Percentiles rank a stretch among this genome's conserved stretches.
Conservation (phyloP, 2,888 invertebrate genomes). For the Pammene fasciana region DNA sequence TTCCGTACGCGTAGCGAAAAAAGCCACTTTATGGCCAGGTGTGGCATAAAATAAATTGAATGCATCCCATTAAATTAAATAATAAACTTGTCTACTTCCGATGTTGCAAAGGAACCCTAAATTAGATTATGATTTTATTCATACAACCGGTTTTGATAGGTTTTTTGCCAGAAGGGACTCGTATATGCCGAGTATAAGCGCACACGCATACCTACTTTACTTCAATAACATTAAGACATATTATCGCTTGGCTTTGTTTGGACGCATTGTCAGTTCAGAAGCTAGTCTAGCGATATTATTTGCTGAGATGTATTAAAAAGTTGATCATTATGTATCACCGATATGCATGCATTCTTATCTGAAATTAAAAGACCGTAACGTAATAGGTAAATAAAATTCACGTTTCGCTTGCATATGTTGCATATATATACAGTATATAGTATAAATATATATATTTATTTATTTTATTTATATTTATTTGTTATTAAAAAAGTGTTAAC, state of each 20-base stretch:
- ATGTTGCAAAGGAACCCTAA: neutral
- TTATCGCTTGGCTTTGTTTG: neutral
- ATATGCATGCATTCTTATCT: slow-evolving; percentile 4
- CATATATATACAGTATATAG: too few relatives aligned
- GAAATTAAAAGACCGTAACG: neutral
- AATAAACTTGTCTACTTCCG: neutral
- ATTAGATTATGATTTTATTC: neutral
- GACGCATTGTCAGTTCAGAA: neutral
- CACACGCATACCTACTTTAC: neutral
- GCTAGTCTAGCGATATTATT: neutral
- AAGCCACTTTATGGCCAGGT: too few relatives aligned
- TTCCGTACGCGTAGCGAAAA: too few relatives aligned
- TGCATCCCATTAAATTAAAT: neutral
- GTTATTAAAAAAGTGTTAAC: too few relatives aligned
- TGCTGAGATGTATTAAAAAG: neutral
- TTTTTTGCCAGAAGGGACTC: neutral
- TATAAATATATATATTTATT: too few relatives aligned
- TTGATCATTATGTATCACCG: neutral
- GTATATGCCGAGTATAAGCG: neutral
- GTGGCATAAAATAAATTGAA: too few relatives aligned
- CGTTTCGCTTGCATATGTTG: too few relatives aligned
- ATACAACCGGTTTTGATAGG: slow-evolving; percentile 4
- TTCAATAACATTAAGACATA: neutral
- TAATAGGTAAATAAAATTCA: neutral
- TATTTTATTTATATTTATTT: too few relatives aligned